A percentile compares a stretch with the other conserved stretches of the same genome.
Evolutionary conservation across 2,113 vertebrate genomes (phyloP).

Genomic region (Ochotona curzoniae): DNA sequence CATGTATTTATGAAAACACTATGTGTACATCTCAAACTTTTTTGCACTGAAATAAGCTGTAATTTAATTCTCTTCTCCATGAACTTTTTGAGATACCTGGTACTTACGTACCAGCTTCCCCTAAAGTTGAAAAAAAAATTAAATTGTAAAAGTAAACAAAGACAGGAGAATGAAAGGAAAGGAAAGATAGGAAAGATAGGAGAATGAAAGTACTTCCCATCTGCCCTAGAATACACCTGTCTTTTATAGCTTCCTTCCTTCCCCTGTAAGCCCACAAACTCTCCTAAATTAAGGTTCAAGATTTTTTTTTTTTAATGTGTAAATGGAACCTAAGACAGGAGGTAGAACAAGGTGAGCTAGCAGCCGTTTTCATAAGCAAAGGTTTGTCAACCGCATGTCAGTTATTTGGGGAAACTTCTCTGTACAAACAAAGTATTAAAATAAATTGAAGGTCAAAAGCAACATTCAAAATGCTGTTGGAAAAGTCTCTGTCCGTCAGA

Average conservation of each 20-base stretch:
- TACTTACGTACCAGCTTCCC: background rate
- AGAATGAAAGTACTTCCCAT: background rate
- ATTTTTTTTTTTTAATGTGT: slow-evolving; percentile 18
- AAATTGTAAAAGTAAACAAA: slow-evolving; percentile 2
- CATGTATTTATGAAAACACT: too few relatives aligned
- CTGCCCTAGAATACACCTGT: background rate
- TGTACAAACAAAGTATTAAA: slow-evolving; percentile 53
- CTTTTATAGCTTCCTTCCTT: slow-evolving; percentile 28
- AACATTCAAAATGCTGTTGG: background rate
- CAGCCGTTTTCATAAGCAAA: background rate
- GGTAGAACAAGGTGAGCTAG: background rate
- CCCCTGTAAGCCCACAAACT: background rate
- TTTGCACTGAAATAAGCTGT: too few relatives aligned
- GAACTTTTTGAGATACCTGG: background rate
- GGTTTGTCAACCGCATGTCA: background rate
- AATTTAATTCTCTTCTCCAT: too few relatives aligned
- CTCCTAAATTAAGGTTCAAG: background rate
- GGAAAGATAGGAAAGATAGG: background rate
- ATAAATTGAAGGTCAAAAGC: slow-evolving; percentile 23
- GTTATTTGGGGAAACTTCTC: background rate
- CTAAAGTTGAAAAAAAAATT: background rate
- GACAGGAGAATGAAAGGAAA: too few relatives aligned
- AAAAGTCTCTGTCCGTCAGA: background rate
- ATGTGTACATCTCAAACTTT: too few relatives aligned
- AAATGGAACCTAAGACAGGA: background rate